Base-by-base conservation (phyloP, 2,888 invertebrate species). In the Heliothis peltigera region DNA sequence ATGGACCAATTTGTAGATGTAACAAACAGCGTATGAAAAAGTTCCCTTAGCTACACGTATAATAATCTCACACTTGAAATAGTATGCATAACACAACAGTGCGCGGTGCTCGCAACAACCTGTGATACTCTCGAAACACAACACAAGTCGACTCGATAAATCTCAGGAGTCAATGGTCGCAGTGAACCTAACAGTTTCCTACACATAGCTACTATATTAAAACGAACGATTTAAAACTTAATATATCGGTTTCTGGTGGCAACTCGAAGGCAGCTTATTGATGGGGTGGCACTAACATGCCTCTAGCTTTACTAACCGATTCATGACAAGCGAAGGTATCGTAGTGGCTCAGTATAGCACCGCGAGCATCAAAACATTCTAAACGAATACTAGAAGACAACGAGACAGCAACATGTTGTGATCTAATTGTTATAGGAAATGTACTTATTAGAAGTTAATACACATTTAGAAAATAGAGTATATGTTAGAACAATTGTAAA, bases 301-400 rank as follows among this genome's bases (percentile, higher is more conserved):
- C 83, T 71, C 83, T 83, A 87, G 82, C 84, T 78, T 77, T 71
- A 80, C 82, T 83, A 82, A 82, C 73, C 73, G 74, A 82, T 58
- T 55, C 66, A 78, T 81, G 71, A 70, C 67, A 67, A 59, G 64
- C 66, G 44, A 61, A 66, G 58, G 64, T 68, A 71, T 69, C 77
- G 80, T 86, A 87, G 73, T 87, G 86, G 85, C 87, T 75, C 86
- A 85, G 75, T 73, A 81, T 87, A 88, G 87, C 88, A 89, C 89
- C 89, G 81, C 79, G 76, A 77, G 78, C 63, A 58, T 68, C 64
- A 70, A 69, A 72, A 47, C 60, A 62, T 72, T 59, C 54, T 66
- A 61, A 72, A 64, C 56, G 68, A 76, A 68, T 70, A 65, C 49
- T 64, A 66, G 56, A 65, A 67, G 64, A 79, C 70, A 54, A 67